These are phyloP conservation scores for Heteropelma amictum DNA, from an alignment of 2,888 invertebrate species.

Conservation along the genomic window DNA sequence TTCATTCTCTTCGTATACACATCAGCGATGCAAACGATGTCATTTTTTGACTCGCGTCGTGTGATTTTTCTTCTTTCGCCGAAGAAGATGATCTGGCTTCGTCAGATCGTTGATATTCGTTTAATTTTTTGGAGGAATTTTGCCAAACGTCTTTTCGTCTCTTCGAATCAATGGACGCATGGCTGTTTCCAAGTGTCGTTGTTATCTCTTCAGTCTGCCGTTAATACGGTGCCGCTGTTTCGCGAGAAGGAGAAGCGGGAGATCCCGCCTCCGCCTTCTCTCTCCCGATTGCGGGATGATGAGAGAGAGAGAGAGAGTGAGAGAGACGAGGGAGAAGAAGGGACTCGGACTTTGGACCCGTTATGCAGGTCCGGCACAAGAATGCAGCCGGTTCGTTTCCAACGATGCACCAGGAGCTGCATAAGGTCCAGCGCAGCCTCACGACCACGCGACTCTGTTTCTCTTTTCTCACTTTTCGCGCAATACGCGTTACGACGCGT, in stretches of 20 bases:
- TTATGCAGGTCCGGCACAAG: slow-evolving; percentile 67
- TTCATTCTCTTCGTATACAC: too few relatives aligned
- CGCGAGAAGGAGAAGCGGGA: neutral
- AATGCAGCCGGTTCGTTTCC: slow-evolving; percentile 65
- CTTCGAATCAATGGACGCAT: neutral
- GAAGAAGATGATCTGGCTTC: neutral
- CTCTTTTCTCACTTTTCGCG: slow-evolving; percentile 12
- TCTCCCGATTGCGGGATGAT: neutral
- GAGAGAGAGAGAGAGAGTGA: slow-evolving; percentile 2
- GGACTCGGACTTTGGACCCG: slow-evolving; percentile 64
- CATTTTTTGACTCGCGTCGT: too few relatives aligned
- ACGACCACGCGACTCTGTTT: slow-evolving; percentile 39
- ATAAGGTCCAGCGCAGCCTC: slow-evolving; percentile 22
- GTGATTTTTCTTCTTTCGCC: too few relatives aligned
- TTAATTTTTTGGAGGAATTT: neutral
- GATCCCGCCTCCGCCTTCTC: neutral
- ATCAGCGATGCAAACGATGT: too few relatives aligned
- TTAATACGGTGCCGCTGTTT: neutral
- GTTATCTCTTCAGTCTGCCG: neutral
- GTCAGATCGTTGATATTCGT: neutral
- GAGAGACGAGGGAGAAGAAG: slow-evolving; percentile 23
- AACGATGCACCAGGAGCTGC: slow-evolving; percentile 23
- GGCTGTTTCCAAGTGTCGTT: neutral
- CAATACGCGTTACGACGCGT: neutral
- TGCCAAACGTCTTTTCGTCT: neutral